These are phyloP conservation scores for Thermophis baileyi DNA, from an alignment of 2,113 vertebrate genomes.

Conservation along the genomic window DNA sequence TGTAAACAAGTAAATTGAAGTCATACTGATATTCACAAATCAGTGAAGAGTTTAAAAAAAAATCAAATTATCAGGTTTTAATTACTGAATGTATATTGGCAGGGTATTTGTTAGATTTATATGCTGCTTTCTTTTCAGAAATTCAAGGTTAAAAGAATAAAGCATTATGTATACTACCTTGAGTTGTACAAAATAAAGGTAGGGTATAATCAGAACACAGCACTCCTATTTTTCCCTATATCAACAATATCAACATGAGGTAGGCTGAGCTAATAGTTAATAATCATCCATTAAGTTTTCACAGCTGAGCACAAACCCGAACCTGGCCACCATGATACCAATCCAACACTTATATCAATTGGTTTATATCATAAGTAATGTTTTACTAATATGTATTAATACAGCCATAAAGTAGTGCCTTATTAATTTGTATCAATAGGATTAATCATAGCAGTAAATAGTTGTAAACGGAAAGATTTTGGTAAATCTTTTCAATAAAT, in stretches of 20 bases:
- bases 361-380: not conserved
- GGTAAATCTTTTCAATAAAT: not conserved
- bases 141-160: not conserved
- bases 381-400: not conserved
- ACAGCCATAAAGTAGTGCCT: not conserved
- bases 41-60: not conserved
- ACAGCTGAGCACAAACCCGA: not conserved
- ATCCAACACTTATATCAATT: not conserved
- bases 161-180: not conserved
- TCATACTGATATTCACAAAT: not conserved
- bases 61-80: not conserved
- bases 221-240: not conserved
- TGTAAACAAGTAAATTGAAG: not conserved
- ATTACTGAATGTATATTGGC: not conserved
- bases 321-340: not conserved
- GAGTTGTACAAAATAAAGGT: not conserved
- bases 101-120: not conserved
- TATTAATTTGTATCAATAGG: not conserved
- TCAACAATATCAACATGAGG: not conserved
- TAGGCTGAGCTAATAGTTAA: not conserved
- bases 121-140: not conserved
- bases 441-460: not conserved
- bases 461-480: not conserved
- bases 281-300: not conserved
- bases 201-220: not conserved